Conservation (phyloP, 2,113 vertebrate genomes). For the Pimephales promelas region DNA sequence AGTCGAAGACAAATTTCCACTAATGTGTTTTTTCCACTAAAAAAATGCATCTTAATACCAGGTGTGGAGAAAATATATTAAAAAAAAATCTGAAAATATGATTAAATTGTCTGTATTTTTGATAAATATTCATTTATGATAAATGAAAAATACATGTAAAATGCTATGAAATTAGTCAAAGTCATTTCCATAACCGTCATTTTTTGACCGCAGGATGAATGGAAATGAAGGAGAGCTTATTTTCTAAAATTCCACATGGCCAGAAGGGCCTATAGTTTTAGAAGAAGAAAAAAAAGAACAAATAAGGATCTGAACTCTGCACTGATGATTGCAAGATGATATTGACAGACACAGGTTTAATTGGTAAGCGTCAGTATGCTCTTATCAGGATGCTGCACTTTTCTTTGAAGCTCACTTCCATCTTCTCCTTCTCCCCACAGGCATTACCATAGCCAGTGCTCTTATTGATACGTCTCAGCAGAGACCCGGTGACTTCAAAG, state of each 20-base stretch:
- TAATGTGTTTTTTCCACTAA: too few relatives aligned
- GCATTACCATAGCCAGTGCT: constrained; percentile 88
- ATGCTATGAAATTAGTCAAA: not conserved
- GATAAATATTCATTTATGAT: too few relatives aligned
- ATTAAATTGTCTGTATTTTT: not conserved
- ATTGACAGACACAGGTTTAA: not conserved
- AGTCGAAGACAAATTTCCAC: too few relatives aligned
- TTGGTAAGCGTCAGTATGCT: not conserved
- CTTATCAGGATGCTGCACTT: constrained; percentile 1
- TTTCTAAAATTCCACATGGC: not conserved
- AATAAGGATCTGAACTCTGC: not conserved
- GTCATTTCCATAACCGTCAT: not conserved
- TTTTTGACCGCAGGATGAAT: not conserved
- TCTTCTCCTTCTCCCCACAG: constrained; percentile 67
- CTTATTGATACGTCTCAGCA: constrained; percentile 90
- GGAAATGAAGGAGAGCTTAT: not conserved
- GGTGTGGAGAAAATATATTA: too few relatives aligned
- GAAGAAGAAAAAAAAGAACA: not conserved
- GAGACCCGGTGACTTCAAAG: constrained; percentile 85
- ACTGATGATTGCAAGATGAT: not conserved
- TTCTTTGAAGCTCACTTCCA: constrained; percentile 36
- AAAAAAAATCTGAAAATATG: too few relatives aligned
- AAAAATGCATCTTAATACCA: too few relatives aligned
- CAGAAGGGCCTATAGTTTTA: not conserved
- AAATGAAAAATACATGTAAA: too few relatives aligned